Base-by-base conservation (phyloP, 2,888 invertebrate genomes). In the Metopia argyrocephala region DNA sequence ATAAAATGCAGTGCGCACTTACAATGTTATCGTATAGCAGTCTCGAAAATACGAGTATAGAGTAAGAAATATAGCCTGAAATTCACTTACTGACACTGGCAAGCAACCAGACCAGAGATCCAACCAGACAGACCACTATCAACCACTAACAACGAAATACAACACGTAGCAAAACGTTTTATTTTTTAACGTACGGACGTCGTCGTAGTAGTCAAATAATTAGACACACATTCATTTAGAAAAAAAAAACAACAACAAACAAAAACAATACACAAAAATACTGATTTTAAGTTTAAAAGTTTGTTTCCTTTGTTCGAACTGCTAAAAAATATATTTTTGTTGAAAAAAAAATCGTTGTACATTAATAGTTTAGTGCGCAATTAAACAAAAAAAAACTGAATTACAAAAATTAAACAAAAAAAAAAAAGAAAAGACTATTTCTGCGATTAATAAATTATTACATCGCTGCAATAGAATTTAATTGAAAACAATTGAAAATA, bases 151-250 rank as follows among this genome's bases (percentile, higher is more conserved):
- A 81, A 78, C 81, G 81, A 75, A 81, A 75, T 66, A 78, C n/a
- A n/a, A n/a, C 74, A 78, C 81, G 78, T 78, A 81, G 74, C 73
- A 78, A 81, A 38, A 78, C 81, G 66, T 61, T 78, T 70, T 45
- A 61, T 75, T 75, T n/a, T 81, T 66, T 69, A 81, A 75, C 74
- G 81, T 81, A 78, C 81, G 81, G 70, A 78, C 81, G 74, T 78
- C 81, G 74, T 78, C 74, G 54, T 61, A 28, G 38, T 27, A 45
- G 45, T 56, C 50, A 68, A 71, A 45, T 48, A 65, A 68, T 74
- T 74, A 79, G 57, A 69, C 56, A 68, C 31, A 31, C 31, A 31
- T 31, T 31, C 31, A 31, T 1, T 5, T 9, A 31, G 12, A 38
- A 38, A 27, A 46, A 57, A 46, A 59, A 48, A 61, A 21, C 52